Evolutionary conservation across 2,888 invertebrate genomes (phyloP).

Genomic region (Lacanobia wlatinum): DNA sequence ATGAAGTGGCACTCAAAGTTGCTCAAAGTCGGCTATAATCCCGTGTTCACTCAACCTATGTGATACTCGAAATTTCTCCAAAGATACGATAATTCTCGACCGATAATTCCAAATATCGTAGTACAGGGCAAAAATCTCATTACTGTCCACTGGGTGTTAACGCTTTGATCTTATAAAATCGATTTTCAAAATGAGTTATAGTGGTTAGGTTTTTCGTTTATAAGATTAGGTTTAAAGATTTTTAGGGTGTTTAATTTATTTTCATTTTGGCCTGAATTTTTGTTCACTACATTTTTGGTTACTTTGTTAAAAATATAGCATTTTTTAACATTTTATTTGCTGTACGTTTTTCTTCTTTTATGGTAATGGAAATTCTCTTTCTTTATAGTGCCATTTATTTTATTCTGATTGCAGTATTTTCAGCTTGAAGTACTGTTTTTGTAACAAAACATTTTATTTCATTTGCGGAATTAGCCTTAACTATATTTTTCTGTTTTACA

Average conservation of each 20-base stretch:
- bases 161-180: constrained; percentile 52
- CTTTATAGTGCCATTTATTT: neutral
- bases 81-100: constrained; percentile 27
- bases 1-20: constrained; percentile 28
- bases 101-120: constrained; percentile 41
- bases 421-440: neutral
- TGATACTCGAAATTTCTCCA: constrained; percentile 24
- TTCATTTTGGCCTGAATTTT: neutral
- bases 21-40: constrained; percentile 25
- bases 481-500: neutral
- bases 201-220: constrained; percentile 8
- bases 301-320: neutral
- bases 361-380: neutral
- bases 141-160: constrained; percentile 35
- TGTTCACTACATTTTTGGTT: neutral
- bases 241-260: constrained; percentile 6
- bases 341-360: neutral
- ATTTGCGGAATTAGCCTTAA: neutral
- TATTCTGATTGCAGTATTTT: neutral
- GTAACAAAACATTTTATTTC: neutral
- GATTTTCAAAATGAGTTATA: constrained; percentile 51
- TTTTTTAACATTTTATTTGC: too few relatives aligned
- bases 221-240: neutral
- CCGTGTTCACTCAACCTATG: constrained; percentile 37
- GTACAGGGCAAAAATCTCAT: constrained; percentile 49